These are phyloP conservation scores for Monarcha castaneiventris DNA, from an alignment of 2,113 vertebrate genomes.

Conservation along the genomic window DNA sequence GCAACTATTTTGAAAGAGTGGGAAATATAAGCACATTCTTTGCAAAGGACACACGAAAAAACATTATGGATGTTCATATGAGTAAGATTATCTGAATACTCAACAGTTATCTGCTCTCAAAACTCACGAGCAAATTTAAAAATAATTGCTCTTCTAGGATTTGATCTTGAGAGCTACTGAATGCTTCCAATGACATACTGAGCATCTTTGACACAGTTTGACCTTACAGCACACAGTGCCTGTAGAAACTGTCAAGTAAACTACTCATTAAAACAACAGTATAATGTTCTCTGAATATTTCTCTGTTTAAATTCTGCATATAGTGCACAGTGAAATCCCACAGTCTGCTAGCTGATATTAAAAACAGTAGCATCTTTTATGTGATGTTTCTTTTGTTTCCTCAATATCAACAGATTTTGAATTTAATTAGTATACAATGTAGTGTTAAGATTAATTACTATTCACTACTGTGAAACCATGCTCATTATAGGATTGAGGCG, in stretches of 20 bases:
- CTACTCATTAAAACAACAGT: background rate
- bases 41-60: background rate
- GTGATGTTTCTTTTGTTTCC: background rate
- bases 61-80: background rate
- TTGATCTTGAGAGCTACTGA: background rate
- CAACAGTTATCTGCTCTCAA: background rate
- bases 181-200: background rate
- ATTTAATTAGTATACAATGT: background rate
- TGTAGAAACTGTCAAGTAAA: background rate
- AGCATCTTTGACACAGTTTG: background rate
- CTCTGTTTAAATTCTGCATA: background rate
- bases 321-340: background rate
- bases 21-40: background rate
- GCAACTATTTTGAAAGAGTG: background rate
- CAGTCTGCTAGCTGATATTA: background rate
- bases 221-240: background rate
- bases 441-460: background rate
- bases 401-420: background rate
- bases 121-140: background rate
- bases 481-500: background rate
- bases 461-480: background rate
- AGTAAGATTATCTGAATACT: background rate
- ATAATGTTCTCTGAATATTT: background rate
- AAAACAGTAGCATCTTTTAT: background rate
- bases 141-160: background rate